phyloP scores from a whole-genome alignment of 2,797 vertebrate genomes.

The Clarias laeviceps region DNA sequence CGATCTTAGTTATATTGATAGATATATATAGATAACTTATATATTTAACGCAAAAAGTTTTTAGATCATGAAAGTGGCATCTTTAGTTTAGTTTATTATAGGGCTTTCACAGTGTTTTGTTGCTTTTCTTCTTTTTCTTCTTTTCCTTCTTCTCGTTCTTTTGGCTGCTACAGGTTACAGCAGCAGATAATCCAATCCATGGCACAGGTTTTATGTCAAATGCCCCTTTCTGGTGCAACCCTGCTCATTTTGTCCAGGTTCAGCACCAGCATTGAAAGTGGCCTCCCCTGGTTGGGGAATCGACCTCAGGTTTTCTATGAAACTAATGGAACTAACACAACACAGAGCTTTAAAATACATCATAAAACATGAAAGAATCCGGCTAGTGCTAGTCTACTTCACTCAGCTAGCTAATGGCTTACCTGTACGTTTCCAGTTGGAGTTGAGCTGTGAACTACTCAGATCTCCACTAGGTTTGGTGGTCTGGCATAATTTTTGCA shows the following conservation, averaged over 20 bases:
- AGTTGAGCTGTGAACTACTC: background rate
- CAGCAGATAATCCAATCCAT: no score
- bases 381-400: background rate
- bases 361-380: background rate
- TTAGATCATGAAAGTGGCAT: background rate
- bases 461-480: background rate
- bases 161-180: no score
- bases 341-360: background rate
- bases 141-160: no score
- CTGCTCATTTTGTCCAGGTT: no score
- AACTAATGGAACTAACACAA: no score
- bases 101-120: no score
- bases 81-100: background rate
- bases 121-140: no score
- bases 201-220: no score
- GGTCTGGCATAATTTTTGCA: background rate
- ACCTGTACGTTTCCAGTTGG: background rate
- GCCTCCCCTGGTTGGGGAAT: no score
- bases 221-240: no score
- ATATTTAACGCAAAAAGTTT: background rate
- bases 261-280: no score
- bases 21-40: background rate
- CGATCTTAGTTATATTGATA: background rate
- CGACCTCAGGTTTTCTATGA: no score
- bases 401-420: background rate